These are phyloP conservation scores for Phalacrocorax carbo DNA, from an alignment of 2,113 vertebrate genomes.

Conservation along the genomic window DNA sequence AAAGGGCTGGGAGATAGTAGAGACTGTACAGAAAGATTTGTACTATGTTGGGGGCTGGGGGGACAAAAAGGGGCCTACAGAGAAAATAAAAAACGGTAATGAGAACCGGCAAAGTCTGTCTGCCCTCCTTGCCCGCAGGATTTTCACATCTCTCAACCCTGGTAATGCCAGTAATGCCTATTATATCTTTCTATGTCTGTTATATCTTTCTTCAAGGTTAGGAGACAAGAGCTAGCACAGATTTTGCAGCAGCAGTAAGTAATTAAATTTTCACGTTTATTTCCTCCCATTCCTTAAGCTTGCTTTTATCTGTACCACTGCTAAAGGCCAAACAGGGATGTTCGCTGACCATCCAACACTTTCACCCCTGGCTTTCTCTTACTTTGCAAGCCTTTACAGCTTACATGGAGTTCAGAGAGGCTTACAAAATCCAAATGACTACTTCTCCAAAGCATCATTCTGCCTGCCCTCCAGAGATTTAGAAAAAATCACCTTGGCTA, in stretches of 20 bases:
- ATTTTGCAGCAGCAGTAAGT: not conserved
- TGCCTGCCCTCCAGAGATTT: fast-evolving
- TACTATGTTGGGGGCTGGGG: not conserved
- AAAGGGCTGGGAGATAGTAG: not conserved
- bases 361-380: not conserved
- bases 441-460: not conserved
- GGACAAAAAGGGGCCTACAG: not conserved
- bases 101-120: not conserved
- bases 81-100: not conserved
- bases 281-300: not conserved
- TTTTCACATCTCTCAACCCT: not conserved
- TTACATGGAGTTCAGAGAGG: not conserved
- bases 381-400: not conserved
- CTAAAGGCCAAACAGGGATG: not conserved
- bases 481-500: not conserved
- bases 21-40: not conserved
- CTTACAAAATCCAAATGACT: not conserved
- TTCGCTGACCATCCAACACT: not conserved
- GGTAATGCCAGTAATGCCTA: not conserved
- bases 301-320: not conserved
- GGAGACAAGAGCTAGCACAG: not conserved
- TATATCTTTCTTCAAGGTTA: not conserved
- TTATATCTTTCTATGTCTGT: not conserved
- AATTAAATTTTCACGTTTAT: not conserved
- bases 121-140: not conserved